Conservation (phyloP, 2,113 vertebrate genomes). For the Proteles cristata region DNA sequence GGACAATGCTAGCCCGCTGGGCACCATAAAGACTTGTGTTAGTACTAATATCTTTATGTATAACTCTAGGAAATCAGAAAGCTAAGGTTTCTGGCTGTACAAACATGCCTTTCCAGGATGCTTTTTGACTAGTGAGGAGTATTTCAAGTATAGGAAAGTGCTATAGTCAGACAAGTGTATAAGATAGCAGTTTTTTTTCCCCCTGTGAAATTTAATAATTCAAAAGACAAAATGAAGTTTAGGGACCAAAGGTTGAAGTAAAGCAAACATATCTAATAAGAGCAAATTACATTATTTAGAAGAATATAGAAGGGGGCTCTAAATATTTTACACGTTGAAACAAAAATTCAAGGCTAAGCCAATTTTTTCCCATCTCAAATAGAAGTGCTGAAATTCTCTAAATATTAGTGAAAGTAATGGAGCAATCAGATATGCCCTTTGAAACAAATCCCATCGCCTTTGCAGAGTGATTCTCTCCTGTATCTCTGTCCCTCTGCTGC, state of each 20-base stretch:
- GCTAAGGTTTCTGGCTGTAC: background rate
- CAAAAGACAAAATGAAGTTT: slow-evolving; percentile 35
- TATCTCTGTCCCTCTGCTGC: fast-evolving
- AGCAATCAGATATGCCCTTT: background rate
- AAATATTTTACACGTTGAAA: slow-evolving; percentile 51
- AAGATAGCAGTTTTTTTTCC: background rate
- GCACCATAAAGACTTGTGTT: background rate
- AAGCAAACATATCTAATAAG: slow-evolving; percentile 23
- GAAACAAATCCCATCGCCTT: background rate
- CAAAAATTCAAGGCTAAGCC: slow-evolving; percentile 21
- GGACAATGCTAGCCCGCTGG: background rate
- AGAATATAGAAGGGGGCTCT: background rate
- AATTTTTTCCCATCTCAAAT: background rate
- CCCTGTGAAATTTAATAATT: background rate
- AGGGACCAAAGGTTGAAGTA: background rate
- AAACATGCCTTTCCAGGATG: background rate
- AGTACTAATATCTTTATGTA: background rate
- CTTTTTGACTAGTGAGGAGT: background rate
- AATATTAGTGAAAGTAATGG: background rate
- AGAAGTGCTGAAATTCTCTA: background rate
- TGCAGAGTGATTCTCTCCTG: background rate
- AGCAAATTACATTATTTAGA: slow-evolving; percentile 45
- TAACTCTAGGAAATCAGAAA: background rate
- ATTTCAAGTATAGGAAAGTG: slow-evolving; percentile 11
- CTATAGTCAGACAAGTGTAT: background rate